phyloP scores from a whole-genome alignment of 2,888 invertebrate genomes.

The Clusia tigrina region DNA sequence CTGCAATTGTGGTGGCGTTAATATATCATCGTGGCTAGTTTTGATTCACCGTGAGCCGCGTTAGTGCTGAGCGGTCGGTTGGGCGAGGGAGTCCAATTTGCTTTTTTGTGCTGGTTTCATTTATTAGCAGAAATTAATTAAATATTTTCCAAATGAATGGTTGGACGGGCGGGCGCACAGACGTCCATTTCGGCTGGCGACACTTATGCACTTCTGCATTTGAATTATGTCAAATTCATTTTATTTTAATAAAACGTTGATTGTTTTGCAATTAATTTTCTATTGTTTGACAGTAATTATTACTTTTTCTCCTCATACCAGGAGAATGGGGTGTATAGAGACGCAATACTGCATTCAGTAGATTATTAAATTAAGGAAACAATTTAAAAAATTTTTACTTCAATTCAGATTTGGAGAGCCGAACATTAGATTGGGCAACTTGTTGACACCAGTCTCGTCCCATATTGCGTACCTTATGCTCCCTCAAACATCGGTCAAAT shows the following conservation, averaged over 20 bases:
- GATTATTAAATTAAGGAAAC: too few relatives aligned
- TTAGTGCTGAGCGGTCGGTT: conserved; percentile 21
- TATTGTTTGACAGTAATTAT: conserved; percentile 57
- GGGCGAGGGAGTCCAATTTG: too few relatives aligned
- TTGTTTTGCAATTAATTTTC: conserved; percentile 53
- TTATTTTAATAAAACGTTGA: conserved; percentile 59
- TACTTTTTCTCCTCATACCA: conserved; percentile 40
- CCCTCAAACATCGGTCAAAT: too few relatives aligned
- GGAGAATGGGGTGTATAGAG: too few relatives aligned
- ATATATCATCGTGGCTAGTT: conserved; percentile 49
- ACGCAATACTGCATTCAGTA: too few relatives aligned
- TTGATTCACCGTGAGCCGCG: conserved; percentile 13
- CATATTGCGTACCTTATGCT: too few relatives aligned
- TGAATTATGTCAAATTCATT: conserved; percentile 63
- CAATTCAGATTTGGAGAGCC: too few relatives aligned
- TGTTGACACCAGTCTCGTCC: too few relatives aligned
- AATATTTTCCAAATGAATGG: conserved; percentile 60
- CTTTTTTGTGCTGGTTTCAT: conserved; percentile 45
- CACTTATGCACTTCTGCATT: conserved; percentile 59
- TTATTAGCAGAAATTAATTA: conserved; percentile 61
- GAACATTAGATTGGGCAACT: too few relatives aligned
- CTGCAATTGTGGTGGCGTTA: conserved; percentile 46
- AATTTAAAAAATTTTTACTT: too few relatives aligned
- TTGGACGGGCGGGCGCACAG: conserved; percentile 18
- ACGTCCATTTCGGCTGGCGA: conserved; percentile 39